Evolutionary conservation across 2,797 vertebrate species (phyloP).

Genomic region (Sciurus vulgaris): DNA sequence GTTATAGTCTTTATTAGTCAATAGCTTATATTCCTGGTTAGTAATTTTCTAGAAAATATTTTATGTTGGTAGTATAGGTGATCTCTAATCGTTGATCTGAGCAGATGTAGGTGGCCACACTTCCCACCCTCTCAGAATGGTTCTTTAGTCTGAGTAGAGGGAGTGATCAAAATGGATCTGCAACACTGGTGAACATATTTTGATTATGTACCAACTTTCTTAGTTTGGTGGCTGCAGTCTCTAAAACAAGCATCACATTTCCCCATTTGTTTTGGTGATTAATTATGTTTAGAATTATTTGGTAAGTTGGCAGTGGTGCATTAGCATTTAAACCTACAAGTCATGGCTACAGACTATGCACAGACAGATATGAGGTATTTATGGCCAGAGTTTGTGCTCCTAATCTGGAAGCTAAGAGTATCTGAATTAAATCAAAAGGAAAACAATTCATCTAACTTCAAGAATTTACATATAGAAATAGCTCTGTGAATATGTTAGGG

Average conservation of each 20-base stretch:
- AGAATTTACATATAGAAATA: not conserved
- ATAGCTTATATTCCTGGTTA: not conserved
- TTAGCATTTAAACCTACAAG: not conserved
- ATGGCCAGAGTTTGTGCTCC: not conserved
- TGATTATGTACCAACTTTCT: not conserved
- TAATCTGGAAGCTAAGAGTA: not conserved
- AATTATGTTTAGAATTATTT: conserved; percentile 8
- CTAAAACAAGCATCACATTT: not conserved
- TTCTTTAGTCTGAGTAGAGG: not conserved
- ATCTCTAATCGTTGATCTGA: not conserved
- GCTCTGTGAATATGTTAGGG: not conserved
- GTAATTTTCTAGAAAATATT: conserved; percentile 17
- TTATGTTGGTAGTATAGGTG: not conserved
- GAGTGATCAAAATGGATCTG: not conserved
- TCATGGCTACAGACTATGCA: not conserved
- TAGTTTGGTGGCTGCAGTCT: not conserved
- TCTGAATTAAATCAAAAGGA: not conserved
- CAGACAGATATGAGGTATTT: not conserved
- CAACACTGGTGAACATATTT: not conserved
- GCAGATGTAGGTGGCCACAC: not conserved
- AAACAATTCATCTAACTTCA: not conserved
- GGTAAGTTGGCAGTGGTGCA: not conserved
- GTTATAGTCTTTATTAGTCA: conserved; percentile 33
- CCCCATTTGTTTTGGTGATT: not conserved
- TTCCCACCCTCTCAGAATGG: not conserved